A percentile compares a stretch with the other conserved stretches of the same genome.
Evolutionary conservation across 2,888 invertebrate genomes (phyloP).

Genomic region (Tolmerus cingulatus): DNA sequence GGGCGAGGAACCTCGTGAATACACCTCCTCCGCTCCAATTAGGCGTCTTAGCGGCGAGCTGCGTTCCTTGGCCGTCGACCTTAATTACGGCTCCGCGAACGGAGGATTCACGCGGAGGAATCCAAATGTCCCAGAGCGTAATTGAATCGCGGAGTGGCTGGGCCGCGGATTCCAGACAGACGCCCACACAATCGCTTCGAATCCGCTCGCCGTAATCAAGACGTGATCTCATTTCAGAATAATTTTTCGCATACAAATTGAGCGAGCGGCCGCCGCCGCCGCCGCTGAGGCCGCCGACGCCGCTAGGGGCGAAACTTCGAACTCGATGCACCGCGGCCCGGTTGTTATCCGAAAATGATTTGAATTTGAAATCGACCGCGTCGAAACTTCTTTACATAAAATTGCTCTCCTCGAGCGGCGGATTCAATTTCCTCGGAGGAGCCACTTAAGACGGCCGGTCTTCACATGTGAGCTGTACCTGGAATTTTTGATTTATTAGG

Average conservation of each 20-base stretch:
- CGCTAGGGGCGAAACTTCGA: slow-evolving; percentile 7
- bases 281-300: slow-evolving; percentile 18
- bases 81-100: slow-evolving; percentile 44
- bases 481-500: slow-evolving; percentile 13
- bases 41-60: slow-evolving; percentile 1
- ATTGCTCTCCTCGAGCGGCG: background rate
- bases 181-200: slow-evolving; percentile 44
- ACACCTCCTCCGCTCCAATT: slow-evolving; percentile 40
- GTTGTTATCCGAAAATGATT: slow-evolving; percentile 40
- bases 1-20: slow-evolving; percentile 21
- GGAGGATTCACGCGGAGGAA: slow-evolving; percentile 45
- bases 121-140: slow-evolving; percentile 49
- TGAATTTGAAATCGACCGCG: slow-evolving; percentile 32
- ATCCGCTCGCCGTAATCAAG: slow-evolving; percentile 16
- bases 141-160: slow-evolving; percentile 25
- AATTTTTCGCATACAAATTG: slow-evolving; percentile 39
- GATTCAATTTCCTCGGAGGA: background rate
- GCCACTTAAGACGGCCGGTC: background rate
- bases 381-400: background rate
- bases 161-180: slow-evolving; percentile 44
- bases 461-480: background rate
- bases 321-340: background rate
- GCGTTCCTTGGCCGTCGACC: slow-evolving; percentile 21
- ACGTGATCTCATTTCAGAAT: slow-evolving; percentile 42
- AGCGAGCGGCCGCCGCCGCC: background rate